These are phyloP conservation scores for Malthinus seriepunctatus DNA, from an alignment of 2,888 invertebrate genomes.

Conservation along the genomic window DNA sequence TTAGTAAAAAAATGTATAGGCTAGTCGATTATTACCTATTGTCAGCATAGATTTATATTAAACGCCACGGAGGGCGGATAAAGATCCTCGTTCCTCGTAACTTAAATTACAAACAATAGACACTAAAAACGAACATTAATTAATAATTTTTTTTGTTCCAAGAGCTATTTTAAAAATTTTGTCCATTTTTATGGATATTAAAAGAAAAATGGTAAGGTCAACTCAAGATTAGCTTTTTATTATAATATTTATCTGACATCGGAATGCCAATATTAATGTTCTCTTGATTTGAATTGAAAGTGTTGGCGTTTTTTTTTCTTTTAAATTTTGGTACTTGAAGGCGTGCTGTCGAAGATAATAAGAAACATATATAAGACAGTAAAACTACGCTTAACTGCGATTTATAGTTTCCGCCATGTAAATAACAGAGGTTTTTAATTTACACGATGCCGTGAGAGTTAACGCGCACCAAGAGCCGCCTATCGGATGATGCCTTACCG, in stretches of 20 bases:
- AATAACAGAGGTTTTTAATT: constrained; percentile 28
- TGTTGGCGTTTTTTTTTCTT: constrained; percentile 11
- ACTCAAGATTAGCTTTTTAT: constrained; percentile 4
- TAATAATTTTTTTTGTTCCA: no score
- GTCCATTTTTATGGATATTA: no score
- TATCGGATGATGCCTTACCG: constrained; percentile 26
- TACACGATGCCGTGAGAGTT: constrained; percentile 30
- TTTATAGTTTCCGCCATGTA: constrained; percentile 29
- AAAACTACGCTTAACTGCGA: constrained; percentile 22
- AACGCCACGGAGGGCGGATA: no score
- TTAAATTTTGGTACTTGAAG: constrained; percentile 17
- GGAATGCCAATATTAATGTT: constrained; percentile 6
- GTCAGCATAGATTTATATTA: no score
- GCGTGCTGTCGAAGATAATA: constrained; percentile 22
- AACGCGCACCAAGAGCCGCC: constrained; percentile 26
- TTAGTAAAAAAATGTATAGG: no score
- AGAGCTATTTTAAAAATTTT: no score
- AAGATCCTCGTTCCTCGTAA: no score
- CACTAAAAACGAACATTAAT: no score
- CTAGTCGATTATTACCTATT: no score
- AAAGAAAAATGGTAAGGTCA: constrained; percentile 1
- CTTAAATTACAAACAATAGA: no score
- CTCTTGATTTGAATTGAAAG: constrained; percentile 7
- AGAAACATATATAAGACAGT: constrained; percentile 23
- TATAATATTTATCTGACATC: constrained; percentile 7